Conservation (phyloP, 2,113 vertebrate genomes). For the Loxodonta africana region DNA sequence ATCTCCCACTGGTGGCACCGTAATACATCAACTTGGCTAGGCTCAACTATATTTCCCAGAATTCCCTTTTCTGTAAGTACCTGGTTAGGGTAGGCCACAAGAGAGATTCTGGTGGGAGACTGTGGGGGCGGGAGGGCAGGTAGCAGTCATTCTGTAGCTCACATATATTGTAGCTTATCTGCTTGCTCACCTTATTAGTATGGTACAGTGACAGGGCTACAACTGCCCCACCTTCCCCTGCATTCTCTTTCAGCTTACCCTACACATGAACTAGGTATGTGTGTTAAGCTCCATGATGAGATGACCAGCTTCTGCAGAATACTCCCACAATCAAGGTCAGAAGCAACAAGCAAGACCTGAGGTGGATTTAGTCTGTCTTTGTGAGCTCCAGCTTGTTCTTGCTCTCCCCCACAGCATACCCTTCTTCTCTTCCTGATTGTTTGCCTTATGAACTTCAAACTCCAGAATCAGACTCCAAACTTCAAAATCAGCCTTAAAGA, state of each 20-base stretch:
- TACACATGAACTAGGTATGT: neutral
- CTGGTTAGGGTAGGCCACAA: neutral
- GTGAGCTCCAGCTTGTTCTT: neutral
- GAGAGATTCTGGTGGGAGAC: neutral
- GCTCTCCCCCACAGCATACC: neutral
- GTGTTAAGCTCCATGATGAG: neutral
- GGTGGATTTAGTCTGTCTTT: neutral
- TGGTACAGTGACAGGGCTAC: neutral
- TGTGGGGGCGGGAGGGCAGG: neutral
- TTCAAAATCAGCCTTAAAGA: constrained; percentile 1
- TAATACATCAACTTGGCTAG: neutral
- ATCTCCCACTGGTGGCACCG: neutral
- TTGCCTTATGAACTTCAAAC: constrained; percentile 31
- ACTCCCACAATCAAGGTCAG: neutral
- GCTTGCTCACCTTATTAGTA: neutral
- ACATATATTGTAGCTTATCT: neutral
- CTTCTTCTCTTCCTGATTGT: neutral
- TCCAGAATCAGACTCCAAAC: constrained; percentile 41
- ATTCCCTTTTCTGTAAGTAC: neutral
- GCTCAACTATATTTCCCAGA: neutral
- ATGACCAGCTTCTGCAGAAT: neutral
- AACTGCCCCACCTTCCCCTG: neutral
- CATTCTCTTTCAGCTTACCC: constrained; percentile 13
- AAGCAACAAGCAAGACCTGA: neutral
- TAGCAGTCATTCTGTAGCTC: neutral